Evolutionary conservation across 2,113 vertebrate species (phyloP).

Genomic region (Xenus cinereus): DNA sequence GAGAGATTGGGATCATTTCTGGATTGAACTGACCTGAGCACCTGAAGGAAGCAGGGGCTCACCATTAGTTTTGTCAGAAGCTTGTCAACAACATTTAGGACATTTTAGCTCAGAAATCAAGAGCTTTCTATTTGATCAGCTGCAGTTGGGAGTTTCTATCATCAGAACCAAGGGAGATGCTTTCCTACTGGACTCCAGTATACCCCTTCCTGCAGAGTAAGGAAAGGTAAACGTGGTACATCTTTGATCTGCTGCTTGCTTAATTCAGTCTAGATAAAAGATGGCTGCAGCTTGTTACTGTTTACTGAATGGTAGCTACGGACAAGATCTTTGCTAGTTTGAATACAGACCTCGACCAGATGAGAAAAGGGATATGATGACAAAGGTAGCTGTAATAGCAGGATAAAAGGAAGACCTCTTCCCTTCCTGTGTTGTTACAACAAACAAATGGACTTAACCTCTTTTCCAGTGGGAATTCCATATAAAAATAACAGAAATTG

Average conservation of each 20-base stretch:
- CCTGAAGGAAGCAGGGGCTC: neutral
- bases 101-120: neutral
- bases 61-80: neutral
- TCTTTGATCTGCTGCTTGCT: neutral
- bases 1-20: neutral
- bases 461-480: neutral
- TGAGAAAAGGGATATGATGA: conserved; percentile 27
- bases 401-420: conserved; percentile 44
- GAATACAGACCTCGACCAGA: neutral
- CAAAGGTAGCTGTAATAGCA: conserved; percentile 26
- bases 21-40: neutral
- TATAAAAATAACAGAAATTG: neutral
- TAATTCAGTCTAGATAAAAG: neutral
- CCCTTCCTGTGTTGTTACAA: conserved; percentile 35
- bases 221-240: neutral
- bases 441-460: neutral
- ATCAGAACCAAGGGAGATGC: neutral
- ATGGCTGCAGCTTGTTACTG: neutral
- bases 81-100: neutral
- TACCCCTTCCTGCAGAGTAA: neutral
- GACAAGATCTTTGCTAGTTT: neutral
- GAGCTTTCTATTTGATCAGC: neutral
- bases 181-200: neutral
- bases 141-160: neutral
- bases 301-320: neutral